phyloP scores from a whole-genome alignment of 2,113 vertebrate genomes.

The Tenebrosternarchus preto region DNA sequence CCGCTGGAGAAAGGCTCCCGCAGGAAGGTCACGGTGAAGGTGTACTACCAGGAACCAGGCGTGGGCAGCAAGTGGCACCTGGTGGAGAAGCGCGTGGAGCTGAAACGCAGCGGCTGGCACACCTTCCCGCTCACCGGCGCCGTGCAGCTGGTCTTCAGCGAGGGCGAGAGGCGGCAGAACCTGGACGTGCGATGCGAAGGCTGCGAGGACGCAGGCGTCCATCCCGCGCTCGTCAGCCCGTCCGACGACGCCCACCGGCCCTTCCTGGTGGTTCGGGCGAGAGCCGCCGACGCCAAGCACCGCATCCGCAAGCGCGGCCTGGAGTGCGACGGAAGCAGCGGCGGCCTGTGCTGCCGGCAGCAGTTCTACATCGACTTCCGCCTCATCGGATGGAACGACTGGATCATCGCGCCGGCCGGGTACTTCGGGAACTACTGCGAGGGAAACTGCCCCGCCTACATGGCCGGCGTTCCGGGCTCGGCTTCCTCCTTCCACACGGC shows the following conservation, averaged over 20 bases:
- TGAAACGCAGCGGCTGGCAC: slow-evolving; percentile 95
- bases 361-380: slow-evolving; percentile 99
- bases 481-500: slow-evolving; percentile 97
- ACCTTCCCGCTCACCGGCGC: slow-evolving; percentile 89
- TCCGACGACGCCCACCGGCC: slow-evolving; percentile 91
- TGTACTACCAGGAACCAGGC: slow-evolving; percentile 90
- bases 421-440: slow-evolving; percentile 99
- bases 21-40: slow-evolving; percentile 88
- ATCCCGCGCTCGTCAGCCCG: slow-evolving; percentile 82
- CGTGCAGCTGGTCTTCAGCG: slow-evolving; percentile 85
- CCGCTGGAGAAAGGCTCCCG: slow-evolving; percentile 80
- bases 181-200: slow-evolving; percentile 93
- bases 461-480: slow-evolving; percentile 92
- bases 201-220: slow-evolving; percentile 83
- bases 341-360: slow-evolving; percentile 92
- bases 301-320: slow-evolving; percentile 93
- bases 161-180: slow-evolving; percentile 88
- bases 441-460: slow-evolving; percentile 94
- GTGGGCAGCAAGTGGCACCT: slow-evolving; percentile 84
- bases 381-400: slow-evolving; percentile 98
- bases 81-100: slow-evolving; percentile 92
- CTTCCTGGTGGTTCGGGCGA: slow-evolving; percentile 91
- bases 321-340: slow-evolving; percentile 91
- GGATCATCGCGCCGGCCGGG: slow-evolving; percentile 97
- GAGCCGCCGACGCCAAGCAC: slow-evolving; percentile 83